Base-by-base conservation (phyloP, 2,888 invertebrate genomes). In the Malachius bipustulatus region DNA sequence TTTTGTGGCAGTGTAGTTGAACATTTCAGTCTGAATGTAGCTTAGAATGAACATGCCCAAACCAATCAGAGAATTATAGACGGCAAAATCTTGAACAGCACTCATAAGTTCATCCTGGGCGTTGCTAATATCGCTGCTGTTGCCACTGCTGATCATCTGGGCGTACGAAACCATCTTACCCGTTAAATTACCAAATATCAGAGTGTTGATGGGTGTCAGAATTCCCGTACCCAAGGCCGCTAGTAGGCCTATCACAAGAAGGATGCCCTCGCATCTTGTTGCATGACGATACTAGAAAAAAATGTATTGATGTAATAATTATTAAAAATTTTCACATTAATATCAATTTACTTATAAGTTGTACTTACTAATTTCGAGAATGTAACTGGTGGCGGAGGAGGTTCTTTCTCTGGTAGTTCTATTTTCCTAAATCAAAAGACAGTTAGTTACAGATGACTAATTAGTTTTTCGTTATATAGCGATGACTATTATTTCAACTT, bases 1-100 rank as follows among this genome's bases (percentile, higher is more conserved):
- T 48, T 73, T 73, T 51, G 75, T 73, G 1, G 82, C 78, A 1
- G 77, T 69, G 38, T 74, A 73, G 54, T 82, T 83, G 60, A 82
- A 79, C 2, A 73, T 46, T 3, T 75, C 71, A 1, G 81, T 70
- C 0, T 78, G 73, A 3, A 70, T 44, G 50, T 82, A 83, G 35
- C 75, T 73, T 38, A 75, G 59, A 1, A 73, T 31, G 1, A 82
- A 57, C 56, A 80, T 70, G 0, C 67, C 54, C 0, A 63, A 53
- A 31, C 82, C 83, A 26, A 82, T 63, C 3, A 70, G 51, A 1
- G 64, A 60, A 55, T 81, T 81, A 43, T 72, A 68, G 4, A 77
- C 55, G 0, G 77, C 72, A 51, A 80, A 82, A 6, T 56, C 45
- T 26, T 54, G 49, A 1, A 81, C 63, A 1, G 67, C 65, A 1